phyloP scores from a whole-genome alignment of 2,113 vertebrate genomes.

The Melierax canorus region DNA sequence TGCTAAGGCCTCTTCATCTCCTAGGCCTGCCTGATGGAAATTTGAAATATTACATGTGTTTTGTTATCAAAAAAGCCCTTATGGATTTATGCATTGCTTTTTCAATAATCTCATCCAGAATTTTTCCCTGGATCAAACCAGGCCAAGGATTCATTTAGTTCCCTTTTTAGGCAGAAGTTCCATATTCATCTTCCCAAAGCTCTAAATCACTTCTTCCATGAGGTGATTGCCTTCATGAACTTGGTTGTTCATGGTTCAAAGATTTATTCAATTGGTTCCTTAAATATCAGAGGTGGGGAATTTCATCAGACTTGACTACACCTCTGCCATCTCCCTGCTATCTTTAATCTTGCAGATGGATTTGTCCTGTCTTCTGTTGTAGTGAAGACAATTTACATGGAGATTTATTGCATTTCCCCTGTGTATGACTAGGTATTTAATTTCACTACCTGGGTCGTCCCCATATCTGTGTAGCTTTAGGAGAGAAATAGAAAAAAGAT shows the following conservation, averaged over 20 bases:
- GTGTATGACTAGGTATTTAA: not conserved
- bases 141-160: not conserved
- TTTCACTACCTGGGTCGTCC: not conserved
- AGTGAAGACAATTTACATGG: not conserved
- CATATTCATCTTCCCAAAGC: not conserved
- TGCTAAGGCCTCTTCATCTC: not conserved
- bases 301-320: not conserved
- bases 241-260: not conserved
- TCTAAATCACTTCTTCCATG: not conserved
- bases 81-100: not conserved
- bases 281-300: not conserved
- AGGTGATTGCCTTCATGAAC: not conserved
- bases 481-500: not conserved
- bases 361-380: not conserved
- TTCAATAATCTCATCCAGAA: not conserved
- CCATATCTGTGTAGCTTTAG: not conserved
- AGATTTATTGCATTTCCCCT: not conserved
- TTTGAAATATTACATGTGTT: not conserved
- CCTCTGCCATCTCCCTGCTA: not conserved
- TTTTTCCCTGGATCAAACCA: not conserved
- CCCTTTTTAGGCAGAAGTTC: not conserved
- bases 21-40: not conserved
- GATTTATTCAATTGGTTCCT: not conserved
- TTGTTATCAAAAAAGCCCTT: not conserved
- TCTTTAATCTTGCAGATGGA: not conserved